These are phyloP conservation scores for Mola mola DNA, from an alignment of 2,113 vertebrate species.

Conservation along the genomic window DNA sequence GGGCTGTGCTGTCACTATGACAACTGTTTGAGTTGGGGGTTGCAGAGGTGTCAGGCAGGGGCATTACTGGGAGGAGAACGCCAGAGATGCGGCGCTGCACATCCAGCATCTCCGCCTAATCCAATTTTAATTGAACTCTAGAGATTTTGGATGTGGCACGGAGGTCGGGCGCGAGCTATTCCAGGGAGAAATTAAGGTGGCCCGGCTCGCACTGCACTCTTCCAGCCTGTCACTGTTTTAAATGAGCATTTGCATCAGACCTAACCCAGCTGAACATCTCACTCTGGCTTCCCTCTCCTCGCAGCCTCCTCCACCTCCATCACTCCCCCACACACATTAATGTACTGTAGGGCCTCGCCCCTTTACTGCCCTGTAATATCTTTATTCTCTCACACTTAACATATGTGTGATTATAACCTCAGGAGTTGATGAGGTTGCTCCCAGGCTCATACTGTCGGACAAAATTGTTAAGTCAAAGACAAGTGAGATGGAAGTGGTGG, in stretches of 20 bases:
- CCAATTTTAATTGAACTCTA: conserved; percentile 99
- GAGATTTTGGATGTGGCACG: conserved; percentile 94
- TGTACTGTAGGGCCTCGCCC: conserved; percentile 52
- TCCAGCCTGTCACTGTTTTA: conserved; percentile 92
- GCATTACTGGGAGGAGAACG: conserved; percentile 91
- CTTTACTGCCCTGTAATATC: conserved; percentile 52
- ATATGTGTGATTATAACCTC: conserved; percentile 79
- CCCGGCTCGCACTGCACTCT: conserved; percentile 83
- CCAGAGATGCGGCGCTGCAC: conserved; percentile 88
- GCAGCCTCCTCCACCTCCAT: conserved; percentile 30
- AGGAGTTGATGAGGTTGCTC: conserved; percentile 76
- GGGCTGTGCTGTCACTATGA: conserved; percentile 90
- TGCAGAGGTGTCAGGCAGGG: conserved; percentile 94
- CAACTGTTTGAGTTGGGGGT: conserved; percentile 96
- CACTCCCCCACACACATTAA: conserved; percentile 21
- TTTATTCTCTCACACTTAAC: conserved; percentile 59
- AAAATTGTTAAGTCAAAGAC: conserved; percentile 74
- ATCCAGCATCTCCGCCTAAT: conserved; percentile 97
- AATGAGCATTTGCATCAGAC: conserved; percentile 95
- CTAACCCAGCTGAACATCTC: conserved; percentile 89
- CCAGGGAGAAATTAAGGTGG: conserved; percentile 98
- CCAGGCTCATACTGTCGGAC: conserved; percentile 69
- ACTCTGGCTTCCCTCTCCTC: conserved; percentile 74
- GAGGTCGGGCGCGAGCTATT: conserved; percentile 93
- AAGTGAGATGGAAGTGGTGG: conserved; percentile 60